Conservation (phyloP, 2,888 invertebrate species). For the Drosophila melanosoma region DNA sequence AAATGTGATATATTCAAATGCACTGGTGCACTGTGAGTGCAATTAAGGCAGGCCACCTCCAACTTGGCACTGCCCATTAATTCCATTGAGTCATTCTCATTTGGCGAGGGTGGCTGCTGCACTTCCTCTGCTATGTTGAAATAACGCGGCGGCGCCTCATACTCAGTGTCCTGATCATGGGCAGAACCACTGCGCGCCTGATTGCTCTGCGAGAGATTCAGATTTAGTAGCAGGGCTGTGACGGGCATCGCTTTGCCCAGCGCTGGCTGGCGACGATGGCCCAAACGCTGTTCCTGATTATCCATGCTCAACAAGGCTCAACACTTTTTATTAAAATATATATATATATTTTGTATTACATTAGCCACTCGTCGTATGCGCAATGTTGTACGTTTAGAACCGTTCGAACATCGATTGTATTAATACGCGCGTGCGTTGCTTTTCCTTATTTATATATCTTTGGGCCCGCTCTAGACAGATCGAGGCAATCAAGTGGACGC, state of each 20-base stretch:
- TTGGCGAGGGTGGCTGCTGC: constrained; percentile 51
- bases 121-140: constrained; percentile 62
- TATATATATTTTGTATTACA: constrained; percentile 6
- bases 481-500: constrained; percentile 84
- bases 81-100: constrained; percentile 31
- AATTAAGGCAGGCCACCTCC: constrained; percentile 74
- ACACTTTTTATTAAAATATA: constrained; percentile 11
- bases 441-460: constrained; percentile 85
- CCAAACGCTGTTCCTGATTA: constrained; percentile 57
- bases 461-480: constrained; percentile 73
- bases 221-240: constrained; percentile 82
- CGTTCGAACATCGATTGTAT: constrained; percentile 60
- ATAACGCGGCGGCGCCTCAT: constrained; percentile 78
- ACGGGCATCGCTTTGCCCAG: constrained; percentile 84
- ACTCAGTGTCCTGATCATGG: constrained; percentile 64
- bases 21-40: constrained; percentile 57
- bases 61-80: constrained; percentile 53
- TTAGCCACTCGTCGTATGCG: constrained; percentile 57
- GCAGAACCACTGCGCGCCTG: constrained; percentile 33
- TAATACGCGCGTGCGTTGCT: constrained; percentile 82
- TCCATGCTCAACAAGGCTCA: constrained; percentile 20
- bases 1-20: constrained; percentile 41
- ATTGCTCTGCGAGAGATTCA: constrained; percentile 54
- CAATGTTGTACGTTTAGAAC: constrained; percentile 63
- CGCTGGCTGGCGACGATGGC: constrained; percentile 82